phyloP scores from a whole-genome alignment of 2,888 invertebrate species.

The Dysmachus trigonus region DNA sequence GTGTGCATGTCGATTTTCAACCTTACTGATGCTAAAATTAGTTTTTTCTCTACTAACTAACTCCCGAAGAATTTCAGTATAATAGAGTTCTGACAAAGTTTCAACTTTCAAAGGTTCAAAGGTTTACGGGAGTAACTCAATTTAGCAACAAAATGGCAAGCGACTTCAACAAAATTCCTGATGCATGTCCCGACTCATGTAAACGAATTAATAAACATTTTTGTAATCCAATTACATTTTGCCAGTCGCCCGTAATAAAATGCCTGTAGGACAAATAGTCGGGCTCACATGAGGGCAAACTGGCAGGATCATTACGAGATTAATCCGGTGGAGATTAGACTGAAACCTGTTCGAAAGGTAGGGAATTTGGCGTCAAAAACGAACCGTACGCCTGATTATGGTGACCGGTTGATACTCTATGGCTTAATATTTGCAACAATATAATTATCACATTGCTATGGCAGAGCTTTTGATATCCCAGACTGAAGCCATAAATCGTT shows the following conservation, averaged over 20 bases:
- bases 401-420: conserved; percentile 24
- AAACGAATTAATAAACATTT: background rate
- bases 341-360: conserved; percentile 4
- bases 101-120: background rate
- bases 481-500: conserved; percentile 38
- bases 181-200: background rate
- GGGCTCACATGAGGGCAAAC: background rate
- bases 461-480: conserved; percentile 35
- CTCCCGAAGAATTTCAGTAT: background rate
- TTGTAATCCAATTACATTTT: background rate
- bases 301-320: conserved; percentile 19
- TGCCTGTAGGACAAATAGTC: background rate
- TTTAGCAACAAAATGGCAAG: background rate
- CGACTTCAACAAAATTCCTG: background rate
- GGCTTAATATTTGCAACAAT: conserved; percentile 41
- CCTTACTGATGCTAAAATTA: too few relatives aligned
- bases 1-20: too few relatives aligned
- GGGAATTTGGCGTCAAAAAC: conserved; percentile 33
- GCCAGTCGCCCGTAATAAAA: background rate
- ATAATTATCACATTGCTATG: conserved; percentile 38
- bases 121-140: background rate
- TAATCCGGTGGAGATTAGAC: conserved; percentile 38
- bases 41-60: background rate
- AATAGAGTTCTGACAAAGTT: background rate
- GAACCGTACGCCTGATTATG: conserved; percentile 8